These are phyloP conservation scores for Orestias chungarensis DNA, from an alignment of 2,797 vertebrate genomes.

Conservation along the genomic window DNA sequence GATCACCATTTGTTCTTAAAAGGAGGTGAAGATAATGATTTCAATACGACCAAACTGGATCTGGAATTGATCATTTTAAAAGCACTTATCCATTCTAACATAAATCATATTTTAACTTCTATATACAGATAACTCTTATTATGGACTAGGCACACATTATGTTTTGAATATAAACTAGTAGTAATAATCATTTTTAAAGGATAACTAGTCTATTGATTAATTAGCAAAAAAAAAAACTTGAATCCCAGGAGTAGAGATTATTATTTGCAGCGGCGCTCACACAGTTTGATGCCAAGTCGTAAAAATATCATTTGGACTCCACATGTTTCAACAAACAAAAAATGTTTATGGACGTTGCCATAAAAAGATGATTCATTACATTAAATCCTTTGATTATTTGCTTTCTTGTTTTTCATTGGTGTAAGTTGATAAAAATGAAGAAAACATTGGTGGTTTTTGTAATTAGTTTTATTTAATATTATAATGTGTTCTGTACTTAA, in stretches of 20 bases:
- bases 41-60: background rate
- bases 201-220: background rate
- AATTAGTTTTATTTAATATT: background rate
- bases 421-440: background rate
- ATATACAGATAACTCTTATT: too few species aligned
- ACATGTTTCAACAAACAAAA: background rate
- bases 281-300: constrained; percentile 25
- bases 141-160: background rate
- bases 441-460: background rate
- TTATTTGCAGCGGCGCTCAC: background rate
- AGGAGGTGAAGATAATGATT: background rate
- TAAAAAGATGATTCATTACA: constrained; percentile 34
- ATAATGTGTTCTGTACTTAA: too few species aligned
- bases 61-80: background rate
- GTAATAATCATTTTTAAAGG: background rate
- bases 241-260: background rate
- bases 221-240: background rate
- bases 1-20: constrained; percentile 41
- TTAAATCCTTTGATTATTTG: constrained; percentile 16
- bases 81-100: background rate
- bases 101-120: background rate
- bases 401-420: background rate
- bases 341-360: constrained; percentile 33
- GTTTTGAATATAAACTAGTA: background rate
- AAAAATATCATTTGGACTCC: constrained; percentile 15